Percentiles rank a stretch among this genome's conserved stretches.
Conservation (phyloP, 2,797 vertebrate species). For the Poeciliopsis presidionis region DNA sequence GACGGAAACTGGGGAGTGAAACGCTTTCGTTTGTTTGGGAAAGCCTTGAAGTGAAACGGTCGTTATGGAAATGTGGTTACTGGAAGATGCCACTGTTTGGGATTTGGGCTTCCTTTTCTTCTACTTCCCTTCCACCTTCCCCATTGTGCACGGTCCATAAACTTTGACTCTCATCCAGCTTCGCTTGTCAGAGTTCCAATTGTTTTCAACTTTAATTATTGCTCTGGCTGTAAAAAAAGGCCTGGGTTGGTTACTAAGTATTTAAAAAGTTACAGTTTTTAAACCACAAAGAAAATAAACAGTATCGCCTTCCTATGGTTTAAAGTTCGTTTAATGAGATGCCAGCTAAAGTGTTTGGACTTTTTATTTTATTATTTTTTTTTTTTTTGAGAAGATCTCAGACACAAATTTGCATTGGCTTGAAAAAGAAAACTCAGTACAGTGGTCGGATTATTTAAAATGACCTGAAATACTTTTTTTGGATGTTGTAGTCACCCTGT, state of each 20-base stretch:
- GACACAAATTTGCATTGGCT: background rate
- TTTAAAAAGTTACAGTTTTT: background rate
- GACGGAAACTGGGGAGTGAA: background rate
- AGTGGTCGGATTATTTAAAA: background rate
- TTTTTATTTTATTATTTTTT: too few relatives aligned
- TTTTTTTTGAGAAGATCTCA: too few relatives aligned
- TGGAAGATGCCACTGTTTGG: background rate
- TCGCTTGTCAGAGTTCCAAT: background rate
- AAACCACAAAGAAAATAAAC: background rate
- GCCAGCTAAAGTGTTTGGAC: background rate
- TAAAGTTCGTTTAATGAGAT: background rate
- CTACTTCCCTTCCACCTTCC: background rate
- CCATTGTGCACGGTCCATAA: background rate
- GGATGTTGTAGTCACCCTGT: background rate
- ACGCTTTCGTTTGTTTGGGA: background rate
- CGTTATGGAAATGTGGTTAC: background rate
- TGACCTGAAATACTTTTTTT: background rate
- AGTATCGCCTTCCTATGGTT: background rate
- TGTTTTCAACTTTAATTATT: background rate
- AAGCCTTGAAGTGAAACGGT: background rate
- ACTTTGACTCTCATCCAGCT: background rate
- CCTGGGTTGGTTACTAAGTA: background rate
- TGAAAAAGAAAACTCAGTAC: background rate
- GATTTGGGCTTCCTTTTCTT: background rate
- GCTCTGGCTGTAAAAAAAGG: background rate